Percentiles rank a stretch among this genome's conserved stretches.
Evolutionary conservation across 2,888 invertebrate species (phyloP).

Genomic region (Ptilodon capucinus): DNA sequence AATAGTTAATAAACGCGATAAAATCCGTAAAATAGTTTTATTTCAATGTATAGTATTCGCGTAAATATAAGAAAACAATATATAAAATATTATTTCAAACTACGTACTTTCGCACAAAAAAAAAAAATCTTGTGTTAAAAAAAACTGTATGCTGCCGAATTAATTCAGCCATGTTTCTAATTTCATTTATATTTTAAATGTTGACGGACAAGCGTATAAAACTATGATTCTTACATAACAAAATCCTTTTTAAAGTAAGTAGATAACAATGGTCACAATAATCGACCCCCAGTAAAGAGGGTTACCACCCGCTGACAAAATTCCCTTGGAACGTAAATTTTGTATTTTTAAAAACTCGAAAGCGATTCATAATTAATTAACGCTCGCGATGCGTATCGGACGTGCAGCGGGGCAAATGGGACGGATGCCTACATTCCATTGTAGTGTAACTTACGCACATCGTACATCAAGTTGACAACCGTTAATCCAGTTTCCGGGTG

Average conservation of each 20-base stretch:
- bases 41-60: too few species aligned
- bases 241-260: constrained; percentile 11
- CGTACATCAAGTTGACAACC: constrained; percentile 81
- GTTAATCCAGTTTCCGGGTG: constrained; percentile 80
- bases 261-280: constrained; percentile 23
- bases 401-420: constrained; percentile 56
- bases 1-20: too few species aligned
- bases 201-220: constrained; percentile 27
- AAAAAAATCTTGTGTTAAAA: too few species aligned
- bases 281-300: constrained; percentile 24
- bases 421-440: constrained; percentile 76
- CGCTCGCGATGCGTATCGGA: constrained; percentile 62
- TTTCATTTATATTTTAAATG: too few species aligned
- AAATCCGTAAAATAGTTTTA: too few species aligned
- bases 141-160: too few species aligned
- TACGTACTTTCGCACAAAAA: too few species aligned
- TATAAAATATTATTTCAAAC: too few species aligned
- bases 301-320: constrained; percentile 31
- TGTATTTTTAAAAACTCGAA: constrained; percentile 41
- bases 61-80: too few species aligned
- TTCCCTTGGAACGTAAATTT: constrained; percentile 14
- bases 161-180: too few species aligned
- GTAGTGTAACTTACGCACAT: constrained; percentile 79
- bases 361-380: constrained; percentile 71
- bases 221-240: constrained; percentile 20